Evolutionary conservation across 2,888 invertebrate species (phyloP).

Genomic region (Scaptomyza caliginosa): DNA sequence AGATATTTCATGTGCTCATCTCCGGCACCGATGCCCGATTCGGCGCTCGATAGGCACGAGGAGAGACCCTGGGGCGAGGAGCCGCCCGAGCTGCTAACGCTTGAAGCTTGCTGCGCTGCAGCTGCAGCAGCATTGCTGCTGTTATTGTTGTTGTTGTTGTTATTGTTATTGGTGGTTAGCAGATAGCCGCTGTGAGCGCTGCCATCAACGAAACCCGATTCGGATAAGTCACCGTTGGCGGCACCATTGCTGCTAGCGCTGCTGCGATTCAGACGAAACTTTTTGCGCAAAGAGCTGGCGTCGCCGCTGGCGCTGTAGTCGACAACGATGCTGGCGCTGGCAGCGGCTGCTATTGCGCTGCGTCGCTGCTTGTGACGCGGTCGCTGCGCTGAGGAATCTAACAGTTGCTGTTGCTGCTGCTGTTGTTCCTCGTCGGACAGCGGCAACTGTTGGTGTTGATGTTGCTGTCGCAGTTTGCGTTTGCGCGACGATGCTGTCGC

Average conservation of each 20-base stretch:
- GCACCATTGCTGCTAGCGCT: constrained; percentile 36
- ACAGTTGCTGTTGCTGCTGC: constrained; percentile 30
- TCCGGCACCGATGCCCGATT: constrained; percentile 78
- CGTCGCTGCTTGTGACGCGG: constrained; percentile 80
- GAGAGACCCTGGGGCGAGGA: constrained; percentile 72
- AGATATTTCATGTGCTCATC: constrained; percentile 85
- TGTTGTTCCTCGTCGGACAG: constrained; percentile 68
- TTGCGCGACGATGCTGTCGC: constrained; percentile 63
- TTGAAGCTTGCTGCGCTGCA: constrained; percentile 32
- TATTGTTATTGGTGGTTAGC: constrained; percentile 48
- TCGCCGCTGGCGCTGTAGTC: constrained; percentile 65
- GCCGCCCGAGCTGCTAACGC: constrained; percentile 79
- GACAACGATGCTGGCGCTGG: constrained; percentile 68
- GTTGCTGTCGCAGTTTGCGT: constrained; percentile 25
- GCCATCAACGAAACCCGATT: constrained; percentile 83
- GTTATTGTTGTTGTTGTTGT: constrained; percentile 28
- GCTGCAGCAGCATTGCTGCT: constrained; percentile 9
- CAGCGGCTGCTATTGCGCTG: constrained; percentile 44
- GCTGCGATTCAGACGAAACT: constrained; percentile 82
- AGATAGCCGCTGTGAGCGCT: constrained; percentile 75
- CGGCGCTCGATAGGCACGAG: constrained; percentile 59
- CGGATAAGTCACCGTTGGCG: constrained; percentile 57
- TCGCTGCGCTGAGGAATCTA: constrained; percentile 47
- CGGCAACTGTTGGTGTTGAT: constrained; percentile 27
- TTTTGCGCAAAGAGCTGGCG: constrained; percentile 82